Evolutionary conservation across 2,888 invertebrate species (phyloP).

Genomic region (Diloba caeruleocephala): DNA sequence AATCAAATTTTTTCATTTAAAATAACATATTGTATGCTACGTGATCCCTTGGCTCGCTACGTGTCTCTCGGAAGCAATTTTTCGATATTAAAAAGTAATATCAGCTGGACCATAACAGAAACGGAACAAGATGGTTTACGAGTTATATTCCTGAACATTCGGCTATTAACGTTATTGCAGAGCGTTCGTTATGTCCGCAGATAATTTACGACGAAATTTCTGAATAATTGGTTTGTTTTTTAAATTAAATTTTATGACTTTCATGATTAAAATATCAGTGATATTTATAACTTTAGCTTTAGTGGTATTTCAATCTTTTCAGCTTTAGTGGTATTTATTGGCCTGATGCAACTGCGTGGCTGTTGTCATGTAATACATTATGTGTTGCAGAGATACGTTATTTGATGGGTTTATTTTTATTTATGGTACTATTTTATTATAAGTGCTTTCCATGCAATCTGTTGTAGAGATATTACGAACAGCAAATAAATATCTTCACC

Average conservation of each 20-base stretch:
- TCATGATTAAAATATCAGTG: slow-evolving; percentile 1
- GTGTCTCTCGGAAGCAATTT: slow-evolving; percentile 46
- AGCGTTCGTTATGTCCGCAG: slow-evolving; percentile 1
- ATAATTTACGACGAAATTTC: slow-evolving; percentile 7
- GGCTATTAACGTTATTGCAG: slow-evolving; percentile 14
- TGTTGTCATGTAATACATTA: too few species aligned
- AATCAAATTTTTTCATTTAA: slow-evolving; percentile 38
- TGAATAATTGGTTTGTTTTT: neutral
- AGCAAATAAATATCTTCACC: too few species aligned
- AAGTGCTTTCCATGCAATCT: too few species aligned
- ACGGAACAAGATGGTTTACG: slow-evolving; percentile 33
- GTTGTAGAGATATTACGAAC: too few species aligned
- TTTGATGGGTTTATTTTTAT: too few species aligned
- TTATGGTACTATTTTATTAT: too few species aligned
- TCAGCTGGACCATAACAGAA: slow-evolving; percentile 30
- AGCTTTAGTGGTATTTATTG: too few species aligned
- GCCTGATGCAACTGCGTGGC: too few species aligned
- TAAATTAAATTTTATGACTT: slow-evolving; percentile 6
- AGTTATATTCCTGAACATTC: slow-evolving; percentile 15
- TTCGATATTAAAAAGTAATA: slow-evolving; percentile 58
- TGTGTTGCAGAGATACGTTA: too few species aligned
- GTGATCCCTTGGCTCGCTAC: slow-evolving; percentile 4
- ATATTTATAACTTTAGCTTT: slow-evolving; percentile 1
- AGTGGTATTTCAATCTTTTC: too few species aligned
- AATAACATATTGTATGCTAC: slow-evolving; percentile 16